These are phyloP conservation scores for Gortyna flavago DNA, from an alignment of 2,888 invertebrate genomes.

Conservation along the genomic window DNA sequence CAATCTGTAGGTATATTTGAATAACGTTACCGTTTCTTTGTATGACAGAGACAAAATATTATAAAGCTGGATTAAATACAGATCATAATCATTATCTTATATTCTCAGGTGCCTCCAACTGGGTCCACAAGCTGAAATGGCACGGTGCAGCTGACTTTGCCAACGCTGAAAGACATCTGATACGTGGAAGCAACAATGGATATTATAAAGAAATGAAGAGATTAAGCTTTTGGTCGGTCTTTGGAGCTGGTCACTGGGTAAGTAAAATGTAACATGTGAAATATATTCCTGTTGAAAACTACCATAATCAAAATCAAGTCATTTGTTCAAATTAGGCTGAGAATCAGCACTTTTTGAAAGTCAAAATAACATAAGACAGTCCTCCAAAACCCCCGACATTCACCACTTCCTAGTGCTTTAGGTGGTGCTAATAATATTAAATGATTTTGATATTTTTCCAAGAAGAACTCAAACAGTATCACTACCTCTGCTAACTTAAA, in stretches of 20 bases:
- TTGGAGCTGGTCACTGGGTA: conserved; percentile 87
- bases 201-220: conserved; percentile 79
- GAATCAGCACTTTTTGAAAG: neutral
- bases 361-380: neutral
- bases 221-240: conserved; percentile 85
- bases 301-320: neutral
- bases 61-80: neutral
- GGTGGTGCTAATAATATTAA: neutral
- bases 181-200: conserved; percentile 79
- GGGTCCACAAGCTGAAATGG: conserved; percentile 86
- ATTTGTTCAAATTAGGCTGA: neutral
- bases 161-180: conserved; percentile 71
- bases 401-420: neutral
- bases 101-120: conserved; percentile 82
- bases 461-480: neutral
- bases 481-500: neutral
- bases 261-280: conserved; percentile 40
- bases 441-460: neutral
- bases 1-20: neutral
- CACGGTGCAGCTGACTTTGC: conserved; percentile 78
- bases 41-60: conserved; percentile 1
- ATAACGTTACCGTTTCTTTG: neutral
- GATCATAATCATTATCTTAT: neutral
- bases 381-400: neutral
- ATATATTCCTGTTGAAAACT: neutral